Percentiles rank a stretch among this genome's conserved stretches.
These are phyloP conservation scores for Cheumatopsyche charites DNA, from an alignment of 1,140 invertebrate species.

Conservation along the genomic window DNA sequence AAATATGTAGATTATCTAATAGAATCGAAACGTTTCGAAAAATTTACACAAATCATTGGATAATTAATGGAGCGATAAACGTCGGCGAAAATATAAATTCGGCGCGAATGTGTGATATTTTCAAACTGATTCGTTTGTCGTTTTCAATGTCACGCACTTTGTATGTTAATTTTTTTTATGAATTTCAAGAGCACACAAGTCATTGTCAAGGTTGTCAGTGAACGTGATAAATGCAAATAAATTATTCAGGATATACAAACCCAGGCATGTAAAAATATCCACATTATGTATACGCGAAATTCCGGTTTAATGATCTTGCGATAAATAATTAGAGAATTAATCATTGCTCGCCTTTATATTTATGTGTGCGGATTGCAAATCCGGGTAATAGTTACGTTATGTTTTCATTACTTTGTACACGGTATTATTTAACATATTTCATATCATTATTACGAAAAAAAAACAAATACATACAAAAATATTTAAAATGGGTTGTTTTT, in stretches of 20 bases:
- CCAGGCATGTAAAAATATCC: background rate
- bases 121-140: background rate
- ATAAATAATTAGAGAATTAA: slow-evolving; percentile 11
- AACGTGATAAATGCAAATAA: slow-evolving; percentile 4
- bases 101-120: background rate
- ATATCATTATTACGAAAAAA: too few species aligned
- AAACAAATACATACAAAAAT: too few species aligned
- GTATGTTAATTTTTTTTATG: slow-evolving; percentile 6
- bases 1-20: too few species aligned
- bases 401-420: background rate
- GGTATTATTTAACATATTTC: too few species aligned
- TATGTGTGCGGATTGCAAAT: background rate
- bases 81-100: background rate
- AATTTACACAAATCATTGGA: background rate
- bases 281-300: slow-evolving; percentile 6
- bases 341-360: background rate
- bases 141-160: slow-evolving; percentile 25
- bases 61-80: background rate
- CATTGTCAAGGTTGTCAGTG: slow-evolving; percentile 20
- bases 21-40: too few species aligned
- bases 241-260: slow-evolving; percentile 12
- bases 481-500: too few species aligned
- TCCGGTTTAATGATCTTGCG: slow-evolving; percentile 23
- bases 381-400: background rate
- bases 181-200: slow-evolving; percentile 18